phyloP scores from a whole-genome alignment of 2,113 vertebrate species.

The Corydoras maculifer region DNA sequence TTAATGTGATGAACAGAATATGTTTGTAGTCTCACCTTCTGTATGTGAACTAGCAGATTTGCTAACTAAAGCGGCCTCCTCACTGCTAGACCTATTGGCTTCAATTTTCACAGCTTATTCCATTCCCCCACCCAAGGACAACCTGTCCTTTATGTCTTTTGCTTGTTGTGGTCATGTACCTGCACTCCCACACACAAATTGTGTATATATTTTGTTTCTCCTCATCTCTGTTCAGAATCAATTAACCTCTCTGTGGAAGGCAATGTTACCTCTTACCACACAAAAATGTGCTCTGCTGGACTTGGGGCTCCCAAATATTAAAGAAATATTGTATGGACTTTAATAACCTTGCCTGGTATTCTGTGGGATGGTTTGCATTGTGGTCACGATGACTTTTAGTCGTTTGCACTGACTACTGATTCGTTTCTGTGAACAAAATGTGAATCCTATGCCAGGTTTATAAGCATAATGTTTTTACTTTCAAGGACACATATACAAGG shows the following conservation, averaged over 20 bases:
- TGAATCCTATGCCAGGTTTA: slow-evolving; percentile 12
- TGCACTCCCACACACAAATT: slow-evolving; percentile 26
- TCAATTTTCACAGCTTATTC: slow-evolving; percentile 44
- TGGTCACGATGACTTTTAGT: slow-evolving; percentile 6
- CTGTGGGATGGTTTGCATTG: slow-evolving; percentile 13
- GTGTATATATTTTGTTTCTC: slow-evolving; percentile 38
- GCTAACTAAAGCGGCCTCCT: slow-evolving; percentile 29
- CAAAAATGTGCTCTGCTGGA: slow-evolving; percentile 13
- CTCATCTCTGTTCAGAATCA: slow-evolving; percentile 42
- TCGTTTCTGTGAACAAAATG: not conserved
- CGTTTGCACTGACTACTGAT: not conserved
- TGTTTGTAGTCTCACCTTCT: slow-evolving; percentile 25
- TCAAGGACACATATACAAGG: slow-evolving; percentile 40
- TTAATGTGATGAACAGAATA: slow-evolving; percentile 13
- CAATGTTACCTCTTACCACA: slow-evolving; percentile 32
- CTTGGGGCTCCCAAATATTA: slow-evolving; percentile 7
- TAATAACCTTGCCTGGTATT: not conserved
- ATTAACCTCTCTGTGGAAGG: slow-evolving; percentile 45
- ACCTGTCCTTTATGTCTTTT: slow-evolving; percentile 29
- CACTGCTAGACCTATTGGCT: slow-evolving; percentile 33
- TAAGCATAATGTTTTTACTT: slow-evolving; percentile 38
- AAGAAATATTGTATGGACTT: slow-evolving; percentile 23
- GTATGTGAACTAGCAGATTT: slow-evolving; percentile 6
- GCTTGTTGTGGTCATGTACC: slow-evolving; percentile 19
- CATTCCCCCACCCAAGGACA: slow-evolving; percentile 52